These are phyloP conservation scores for Prunella fulvescens DNA, from an alignment of 2,113 vertebrate genomes.

Conservation along the genomic window DNA sequence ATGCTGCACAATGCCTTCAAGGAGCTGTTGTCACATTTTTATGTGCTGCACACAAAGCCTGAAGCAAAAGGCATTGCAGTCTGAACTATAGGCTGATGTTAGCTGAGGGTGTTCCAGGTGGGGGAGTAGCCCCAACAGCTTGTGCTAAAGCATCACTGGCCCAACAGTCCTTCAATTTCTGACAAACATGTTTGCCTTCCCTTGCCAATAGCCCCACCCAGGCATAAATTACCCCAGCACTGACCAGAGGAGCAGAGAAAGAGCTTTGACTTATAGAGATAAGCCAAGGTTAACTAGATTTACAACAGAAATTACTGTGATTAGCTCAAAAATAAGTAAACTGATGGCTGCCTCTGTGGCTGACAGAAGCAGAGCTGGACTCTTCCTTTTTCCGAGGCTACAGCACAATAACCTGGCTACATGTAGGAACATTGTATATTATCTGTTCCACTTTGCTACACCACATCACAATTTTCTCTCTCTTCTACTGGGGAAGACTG, in stretches of 20 bases:
- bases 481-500: neutral
- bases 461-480: neutral
- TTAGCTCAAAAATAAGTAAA: neutral
- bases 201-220: neutral
- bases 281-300: neutral
- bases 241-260: neutral
- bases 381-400: neutral
- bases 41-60: neutral
- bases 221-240: neutral
- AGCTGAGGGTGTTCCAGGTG: neutral
- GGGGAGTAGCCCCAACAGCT: neutral
- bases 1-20: neutral
- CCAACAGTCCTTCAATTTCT: neutral
- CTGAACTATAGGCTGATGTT: neutral
- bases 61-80: neutral
- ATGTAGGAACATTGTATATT: neutral
- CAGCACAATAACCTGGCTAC: neutral
- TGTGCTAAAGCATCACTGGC: neutral
- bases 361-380: neutral
- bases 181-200: neutral
- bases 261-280: neutral
- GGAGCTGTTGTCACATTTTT: neutral
- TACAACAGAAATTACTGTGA: neutral
- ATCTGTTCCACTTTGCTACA: neutral
- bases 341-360: neutral